A percentile compares a stretch with the other conserved stretches of the same genome.
phyloP scores from a whole-genome alignment of 2,113 vertebrate genomes.

The Gnathonemus echidnorhynchus region DNA sequence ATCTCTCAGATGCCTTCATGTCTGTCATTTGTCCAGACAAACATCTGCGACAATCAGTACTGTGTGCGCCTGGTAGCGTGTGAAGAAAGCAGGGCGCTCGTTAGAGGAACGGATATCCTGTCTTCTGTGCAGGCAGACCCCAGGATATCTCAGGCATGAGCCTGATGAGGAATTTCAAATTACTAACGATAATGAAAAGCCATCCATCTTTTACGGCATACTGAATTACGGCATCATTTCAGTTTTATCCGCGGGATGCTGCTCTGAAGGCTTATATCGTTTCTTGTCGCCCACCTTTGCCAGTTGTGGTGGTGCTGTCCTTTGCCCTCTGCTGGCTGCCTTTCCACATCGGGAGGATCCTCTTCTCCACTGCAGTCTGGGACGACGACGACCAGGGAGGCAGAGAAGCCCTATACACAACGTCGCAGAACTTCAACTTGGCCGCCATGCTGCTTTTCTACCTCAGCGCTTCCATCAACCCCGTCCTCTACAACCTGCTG shows the following conservation, averaged over 20 bases:
- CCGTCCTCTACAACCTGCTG: constrained; percentile 79
- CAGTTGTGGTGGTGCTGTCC: constrained; percentile 74
- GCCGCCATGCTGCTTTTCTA: constrained; percentile 82
- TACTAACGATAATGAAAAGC: background rate
- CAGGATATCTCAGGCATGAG: background rate
- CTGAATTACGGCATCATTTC: background rate
- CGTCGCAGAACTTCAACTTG: constrained; percentile 76
- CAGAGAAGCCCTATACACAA: constrained; percentile 37
- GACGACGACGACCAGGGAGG: background rate
- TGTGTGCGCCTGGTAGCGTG: background rate
- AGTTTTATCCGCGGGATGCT: background rate
- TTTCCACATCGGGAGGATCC: constrained; percentile 76
- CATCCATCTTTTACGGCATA: background rate
- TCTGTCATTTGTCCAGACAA: background rate
- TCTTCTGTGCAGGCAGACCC: background rate
- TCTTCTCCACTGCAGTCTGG: constrained; percentile 50
- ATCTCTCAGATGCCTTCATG: background rate
- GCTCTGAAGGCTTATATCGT: background rate
- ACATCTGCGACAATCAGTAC: background rate
- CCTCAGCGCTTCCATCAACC: constrained; percentile 78
- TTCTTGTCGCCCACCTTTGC: background rate
- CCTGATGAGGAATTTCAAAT: background rate
- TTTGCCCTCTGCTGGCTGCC: constrained; percentile 82
- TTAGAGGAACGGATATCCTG: background rate
- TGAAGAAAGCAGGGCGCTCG: background rate